These are phyloP conservation scores for Turdus rufiventris DNA, from an alignment of 2,113 vertebrate species.

Conservation along the genomic window DNA sequence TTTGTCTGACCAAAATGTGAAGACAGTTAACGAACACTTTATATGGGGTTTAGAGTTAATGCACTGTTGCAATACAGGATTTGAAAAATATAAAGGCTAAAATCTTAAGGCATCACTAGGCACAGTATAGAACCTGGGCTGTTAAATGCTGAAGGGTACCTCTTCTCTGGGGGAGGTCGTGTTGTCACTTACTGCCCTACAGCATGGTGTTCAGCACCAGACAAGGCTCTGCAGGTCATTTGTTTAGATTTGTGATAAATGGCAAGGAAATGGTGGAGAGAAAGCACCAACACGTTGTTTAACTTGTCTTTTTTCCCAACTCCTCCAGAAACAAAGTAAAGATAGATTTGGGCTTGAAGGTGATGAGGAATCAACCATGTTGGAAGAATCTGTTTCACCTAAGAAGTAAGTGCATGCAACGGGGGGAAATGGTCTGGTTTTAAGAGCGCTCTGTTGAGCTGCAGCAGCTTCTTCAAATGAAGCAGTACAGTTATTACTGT, in stretches of 20 bases:
- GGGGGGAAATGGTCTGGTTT: neutral
- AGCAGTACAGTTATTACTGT: neutral
- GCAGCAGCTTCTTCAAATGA: neutral
- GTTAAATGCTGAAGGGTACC: neutral
- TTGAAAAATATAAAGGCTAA: neutral
- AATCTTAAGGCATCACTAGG: neutral
- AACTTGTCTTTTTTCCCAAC: neutral
- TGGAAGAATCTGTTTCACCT: slow-evolving; percentile 96
- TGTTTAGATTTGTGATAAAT: neutral
- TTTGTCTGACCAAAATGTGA: neutral
- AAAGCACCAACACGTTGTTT: neutral
- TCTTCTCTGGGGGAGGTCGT: neutral
- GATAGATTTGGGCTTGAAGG: slow-evolving; percentile 97
- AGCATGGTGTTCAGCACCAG: neutral
- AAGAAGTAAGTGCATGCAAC: slow-evolving; percentile 85
- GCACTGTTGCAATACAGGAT: neutral
- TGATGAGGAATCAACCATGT: slow-evolving; percentile 97
- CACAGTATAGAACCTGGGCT: neutral
- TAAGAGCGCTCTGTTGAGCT: neutral
- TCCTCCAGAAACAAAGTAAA: slow-evolving; percentile 93
- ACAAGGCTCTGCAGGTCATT: neutral
- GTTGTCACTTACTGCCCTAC: neutral
- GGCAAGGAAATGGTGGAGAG: neutral
- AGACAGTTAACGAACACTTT: no score
- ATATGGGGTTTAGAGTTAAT: neutral